phyloP scores from a whole-genome alignment of 2,797 vertebrate genomes.

The Enteromius afrohamiltoni region DNA sequence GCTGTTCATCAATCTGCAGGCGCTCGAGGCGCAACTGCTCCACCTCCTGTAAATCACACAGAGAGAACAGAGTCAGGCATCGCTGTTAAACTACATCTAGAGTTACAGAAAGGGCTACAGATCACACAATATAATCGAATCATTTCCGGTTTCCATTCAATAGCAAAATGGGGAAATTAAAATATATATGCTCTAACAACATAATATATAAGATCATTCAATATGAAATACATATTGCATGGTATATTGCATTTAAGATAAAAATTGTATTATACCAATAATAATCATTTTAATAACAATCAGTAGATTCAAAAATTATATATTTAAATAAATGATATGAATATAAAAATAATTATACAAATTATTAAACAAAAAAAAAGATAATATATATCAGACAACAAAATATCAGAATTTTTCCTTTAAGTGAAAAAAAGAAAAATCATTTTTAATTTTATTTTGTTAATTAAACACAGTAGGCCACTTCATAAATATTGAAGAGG shows the following conservation, averaged over 20 bases:
- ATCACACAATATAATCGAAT: background rate
- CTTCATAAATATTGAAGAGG: background rate
- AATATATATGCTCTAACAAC: background rate
- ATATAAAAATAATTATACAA: too few relatives aligned
- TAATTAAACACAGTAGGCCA: background rate
- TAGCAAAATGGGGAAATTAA: background rate
- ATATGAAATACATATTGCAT: background rate
- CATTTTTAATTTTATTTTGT: background rate
- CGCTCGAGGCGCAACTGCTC: constrained; percentile 89
- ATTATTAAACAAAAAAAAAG: too few relatives aligned
- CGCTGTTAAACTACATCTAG: background rate
- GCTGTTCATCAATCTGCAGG: constrained; percentile 91
- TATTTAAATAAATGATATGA: too few relatives aligned
- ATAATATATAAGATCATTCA: background rate
- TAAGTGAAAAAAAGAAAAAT: background rate
- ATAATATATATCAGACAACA: background rate
- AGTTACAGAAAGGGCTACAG: background rate
- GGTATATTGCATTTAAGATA: too few relatives aligned
- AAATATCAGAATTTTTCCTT: background rate
- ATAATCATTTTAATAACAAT: background rate
- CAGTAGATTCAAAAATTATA: background rate
- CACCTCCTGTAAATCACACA: constrained; percentile 79
- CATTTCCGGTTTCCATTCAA: background rate
- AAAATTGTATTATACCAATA: background rate
- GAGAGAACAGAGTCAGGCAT: background rate